Percentiles rank a stretch among this genome's conserved stretches.
These are phyloP conservation scores for Bombycilla garrulus DNA, from an alignment of 2,113 vertebrate species.

Conservation along the genomic window DNA sequence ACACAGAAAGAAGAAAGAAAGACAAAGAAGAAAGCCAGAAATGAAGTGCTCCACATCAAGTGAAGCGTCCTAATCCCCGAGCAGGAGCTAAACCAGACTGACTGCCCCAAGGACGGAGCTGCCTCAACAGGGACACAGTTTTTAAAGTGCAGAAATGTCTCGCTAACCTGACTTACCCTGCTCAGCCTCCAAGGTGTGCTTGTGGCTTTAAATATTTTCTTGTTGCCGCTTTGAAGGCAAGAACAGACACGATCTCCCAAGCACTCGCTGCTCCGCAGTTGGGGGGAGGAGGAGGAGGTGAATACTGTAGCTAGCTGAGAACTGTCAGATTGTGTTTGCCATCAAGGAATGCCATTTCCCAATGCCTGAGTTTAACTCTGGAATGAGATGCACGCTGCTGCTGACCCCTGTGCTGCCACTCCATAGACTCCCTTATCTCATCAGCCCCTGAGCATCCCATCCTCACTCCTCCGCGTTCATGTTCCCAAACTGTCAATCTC, in stretches of 20 bases:
- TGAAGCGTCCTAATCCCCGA: background rate
- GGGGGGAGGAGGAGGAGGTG: slow-evolving; percentile 34
- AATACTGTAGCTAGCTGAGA: slow-evolving; percentile 48
- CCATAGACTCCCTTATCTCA: slow-evolving; percentile 52
- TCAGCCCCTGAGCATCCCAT: slow-evolving; percentile 52
- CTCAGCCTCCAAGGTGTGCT: slow-evolving; percentile 38
- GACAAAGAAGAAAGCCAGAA: background rate
- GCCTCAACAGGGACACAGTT: background rate
- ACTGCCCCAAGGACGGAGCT: background rate
- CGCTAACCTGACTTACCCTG: slow-evolving; percentile 4
- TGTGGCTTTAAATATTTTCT: slow-evolving; percentile 56
- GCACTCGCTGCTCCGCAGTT: background rate
- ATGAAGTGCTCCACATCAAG: background rate
- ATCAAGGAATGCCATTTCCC: slow-evolving; percentile 69
- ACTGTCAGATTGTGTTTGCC: slow-evolving; percentile 69
- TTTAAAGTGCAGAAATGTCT: background rate
- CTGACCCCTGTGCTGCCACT: slow-evolving; percentile 59
- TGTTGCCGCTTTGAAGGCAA: slow-evolving; percentile 54
- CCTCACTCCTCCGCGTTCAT: slow-evolving; percentile 59
- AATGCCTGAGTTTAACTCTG: slow-evolving; percentile 56
- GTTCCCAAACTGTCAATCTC: slow-evolving; percentile 69
- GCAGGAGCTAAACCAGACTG: background rate
- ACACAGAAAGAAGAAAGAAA: background rate
- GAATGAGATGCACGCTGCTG: slow-evolving; percentile 59
- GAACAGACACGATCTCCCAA: slow-evolving; percentile 52